Conservation (phyloP, 2,888 invertebrate genomes). For the Acrobasis suavella region DNA sequence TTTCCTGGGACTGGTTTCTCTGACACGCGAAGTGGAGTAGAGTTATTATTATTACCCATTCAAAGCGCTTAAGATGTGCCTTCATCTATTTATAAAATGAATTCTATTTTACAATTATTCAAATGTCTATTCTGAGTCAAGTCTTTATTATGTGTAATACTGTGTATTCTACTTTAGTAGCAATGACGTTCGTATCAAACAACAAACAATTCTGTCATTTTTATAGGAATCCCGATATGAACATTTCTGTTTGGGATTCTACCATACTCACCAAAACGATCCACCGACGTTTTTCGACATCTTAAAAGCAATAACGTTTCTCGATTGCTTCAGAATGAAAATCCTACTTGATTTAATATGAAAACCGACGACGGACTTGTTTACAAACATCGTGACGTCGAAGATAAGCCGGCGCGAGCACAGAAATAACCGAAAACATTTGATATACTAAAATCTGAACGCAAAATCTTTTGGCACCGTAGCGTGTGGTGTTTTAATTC, state of each 20-base stretch:
- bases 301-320: too few species aligned
- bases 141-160: too few species aligned
- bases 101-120: too few species aligned
- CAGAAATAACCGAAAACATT: background rate
- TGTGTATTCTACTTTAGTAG: too few species aligned
- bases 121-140: too few species aligned
- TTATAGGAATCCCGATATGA: too few species aligned
- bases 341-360: too few species aligned
- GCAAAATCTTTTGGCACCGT: constrained; percentile 3
- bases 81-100: background rate
- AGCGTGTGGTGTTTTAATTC: background rate
- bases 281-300: background rate
- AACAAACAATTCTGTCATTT: too few species aligned
- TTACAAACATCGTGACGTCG: background rate
- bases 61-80: background rate
- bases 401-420: background rate
- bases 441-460: background rate
- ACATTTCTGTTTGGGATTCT: background rate
- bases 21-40: too few species aligned
- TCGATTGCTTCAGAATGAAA: too few species aligned
- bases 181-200: too few species aligned
- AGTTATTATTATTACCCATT: background rate
- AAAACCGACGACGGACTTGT: background rate
- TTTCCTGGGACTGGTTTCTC: too few species aligned
- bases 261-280: background rate